Evolutionary conservation across 2,888 invertebrate genomes (phyloP).

Genomic region (Crepidodera aurea): DNA sequence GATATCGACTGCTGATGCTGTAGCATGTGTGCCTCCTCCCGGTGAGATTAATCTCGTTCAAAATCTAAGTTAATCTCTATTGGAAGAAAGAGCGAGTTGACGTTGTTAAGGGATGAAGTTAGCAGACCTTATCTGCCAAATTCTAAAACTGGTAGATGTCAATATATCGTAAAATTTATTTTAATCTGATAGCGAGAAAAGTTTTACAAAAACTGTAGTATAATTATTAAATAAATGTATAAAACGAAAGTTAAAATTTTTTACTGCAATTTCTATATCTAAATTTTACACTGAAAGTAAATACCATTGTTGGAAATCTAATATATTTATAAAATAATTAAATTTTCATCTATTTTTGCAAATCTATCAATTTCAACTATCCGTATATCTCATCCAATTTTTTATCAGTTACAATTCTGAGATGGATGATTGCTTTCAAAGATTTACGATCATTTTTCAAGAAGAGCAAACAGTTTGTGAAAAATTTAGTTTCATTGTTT

Average conservation of each 20-base stretch:
- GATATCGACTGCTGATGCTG: constrained; percentile 24
- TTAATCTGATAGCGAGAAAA: too few relatives aligned
- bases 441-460: constrained; percentile 24
- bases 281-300: too few relatives aligned
- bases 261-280: too few relatives aligned
- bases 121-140: too few relatives aligned
- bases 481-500: constrained; percentile 26
- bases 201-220: too few relatives aligned
- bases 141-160: too few relatives aligned
- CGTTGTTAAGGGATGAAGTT: too few relatives aligned
- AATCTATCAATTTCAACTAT: constrained; percentile 11
- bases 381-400: constrained; percentile 10
- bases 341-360: neutral
- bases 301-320: too few relatives aligned
- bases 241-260: too few relatives aligned
- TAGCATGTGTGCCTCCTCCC: constrained; percentile 9
- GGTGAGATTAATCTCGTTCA: constrained; percentile 6
- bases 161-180: too few relatives aligned
- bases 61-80: constrained; percentile 14
- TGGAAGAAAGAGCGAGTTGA: constrained; percentile 12
- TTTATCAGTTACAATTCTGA: neutral
- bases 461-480: constrained; percentile 6
- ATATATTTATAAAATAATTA: too few relatives aligned
- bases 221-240: too few relatives aligned
- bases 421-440: constrained; percentile 30